Evolutionary conservation across 2,797 vertebrate species (phyloP), one percentile per base, ranked within the genome.

Genomic region (Danio albolineatus): DNA sequence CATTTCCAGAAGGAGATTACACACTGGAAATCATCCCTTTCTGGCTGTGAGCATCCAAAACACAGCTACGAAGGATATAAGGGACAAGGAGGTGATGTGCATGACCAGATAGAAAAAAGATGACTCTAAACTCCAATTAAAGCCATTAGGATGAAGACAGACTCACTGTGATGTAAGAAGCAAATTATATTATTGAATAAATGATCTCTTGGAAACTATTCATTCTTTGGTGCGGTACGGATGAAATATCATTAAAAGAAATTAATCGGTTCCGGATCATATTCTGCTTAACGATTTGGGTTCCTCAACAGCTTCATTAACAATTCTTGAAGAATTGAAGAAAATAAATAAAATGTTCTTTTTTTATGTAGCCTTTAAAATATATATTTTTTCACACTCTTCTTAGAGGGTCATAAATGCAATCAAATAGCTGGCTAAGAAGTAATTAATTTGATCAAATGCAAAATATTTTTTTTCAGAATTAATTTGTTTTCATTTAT

Each of bases 1-100:
- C 14, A 48, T 72, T 73, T 78, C 48, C 46, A 65, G 38, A 79
- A 38, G 49, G 61, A 73, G 61, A 73, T 78, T 78, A 77, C 49
- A 72, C 14, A 76, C 19, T 46, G 14, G 51, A 72, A 60, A 78
- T 66, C 54, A 12, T 67, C 21, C 51, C 46, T 75, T 69, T 81
- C 57, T 39, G 73, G 57, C 17, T 56, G 59, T 19, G 38, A 69
- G 38, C 8, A 44, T 38, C 5, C 41, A 36, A 13, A 14, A 60
- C 5, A 16, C 10, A 28, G 28, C 14, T 38, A 12, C 2, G 0
- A 43, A 62, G 14, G 16, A 60, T 54, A 70, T 19, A 59, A 9
- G 43, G 12, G 10, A 48, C 1, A 0, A 7, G 54, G 36, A 71
- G 2, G 13, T 72, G 56, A 41, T 43, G 6, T 43, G 12, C 8